Evolutionary conservation across 2,113 vertebrate species (phyloP), one percentile per base, ranked within the genome.

Genomic region (Reinhardtius hippoglossoides): DNA sequence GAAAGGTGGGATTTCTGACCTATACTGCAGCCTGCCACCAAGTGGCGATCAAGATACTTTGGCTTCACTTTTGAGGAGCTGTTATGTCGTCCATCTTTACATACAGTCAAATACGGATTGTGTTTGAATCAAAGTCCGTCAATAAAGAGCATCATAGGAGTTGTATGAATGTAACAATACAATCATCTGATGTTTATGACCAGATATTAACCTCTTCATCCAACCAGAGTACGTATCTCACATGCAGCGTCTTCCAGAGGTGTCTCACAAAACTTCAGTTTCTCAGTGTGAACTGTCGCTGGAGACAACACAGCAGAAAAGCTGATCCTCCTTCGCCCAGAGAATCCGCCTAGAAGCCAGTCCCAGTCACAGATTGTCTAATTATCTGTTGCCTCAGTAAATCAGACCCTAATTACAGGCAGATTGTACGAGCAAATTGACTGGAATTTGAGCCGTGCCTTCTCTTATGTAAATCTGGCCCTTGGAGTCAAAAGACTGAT

Each of bases 341-440:
- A 56, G 44, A 75, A 75, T 50, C 27, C 9, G 20, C 21, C 62
- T 64, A 9, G 27, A 70, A 64, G 64, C 52, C 72, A 75, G 76
- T 59, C 57, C 50, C 31, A 81, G 65, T 59, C 52, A 20, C 71
- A 82, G 74, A 87, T 83, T 85, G 59, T 79, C 48, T 86, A 80
- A 84, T 88, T 84, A 82, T 82, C 75, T 68, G 52, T 69, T 85
- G 76, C 69, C 50, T 70, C 71, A 74, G 62, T 84, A 73, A 86
- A 89, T 79, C 74, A 82, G 70, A 80, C 1, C 10, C 21, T 75
- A 82, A 86, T 83, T 88, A 87, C 72, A 74, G 58, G 27, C 71
- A 55, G 65, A 78, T 63, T 83, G 61, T 3, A 2, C 16, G 20
- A 1, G 1, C 60, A 88, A 84, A 78, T 80, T 85, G 61, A 74